Evolutionary conservation across 2,113 vertebrate genomes (phyloP).

Genomic region (Suricata suricatta): DNA sequence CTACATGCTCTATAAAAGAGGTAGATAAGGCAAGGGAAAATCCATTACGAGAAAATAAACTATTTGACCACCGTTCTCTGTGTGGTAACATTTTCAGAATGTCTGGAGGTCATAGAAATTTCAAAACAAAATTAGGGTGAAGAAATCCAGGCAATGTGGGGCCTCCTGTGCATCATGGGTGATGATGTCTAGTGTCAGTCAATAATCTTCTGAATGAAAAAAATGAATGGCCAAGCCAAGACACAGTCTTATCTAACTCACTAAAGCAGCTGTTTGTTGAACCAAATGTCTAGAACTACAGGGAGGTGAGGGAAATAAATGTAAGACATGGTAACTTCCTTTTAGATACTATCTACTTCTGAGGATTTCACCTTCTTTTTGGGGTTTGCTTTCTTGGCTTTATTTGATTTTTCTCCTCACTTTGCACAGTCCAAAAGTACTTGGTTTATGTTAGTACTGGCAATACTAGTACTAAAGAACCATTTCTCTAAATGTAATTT

Average conservation of each 20-base stretch:
- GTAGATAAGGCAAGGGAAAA: conserved; percentile 9
- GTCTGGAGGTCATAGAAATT: conserved; percentile 18
- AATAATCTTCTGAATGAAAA: conserved; percentile 5
- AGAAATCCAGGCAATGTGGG: neutral
- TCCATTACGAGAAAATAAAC: neutral
- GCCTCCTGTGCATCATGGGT: neutral
- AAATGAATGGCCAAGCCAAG: neutral
- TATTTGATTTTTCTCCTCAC: neutral
- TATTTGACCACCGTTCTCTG: neutral
- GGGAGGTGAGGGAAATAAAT: neutral
- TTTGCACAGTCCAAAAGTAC: neutral
- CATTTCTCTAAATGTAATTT: neutral
- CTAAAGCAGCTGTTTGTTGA: neutral
- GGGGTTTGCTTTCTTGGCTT: neutral
- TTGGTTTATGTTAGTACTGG: neutral
- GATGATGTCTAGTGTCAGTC: neutral
- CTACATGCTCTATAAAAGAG: conserved; percentile 21
- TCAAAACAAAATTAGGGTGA: conserved; percentile 30
- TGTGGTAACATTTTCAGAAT: neutral
- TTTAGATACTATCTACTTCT: neutral
- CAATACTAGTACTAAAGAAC: neutral
- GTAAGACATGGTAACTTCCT: neutral
- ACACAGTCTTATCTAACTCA: neutral
- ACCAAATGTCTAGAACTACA: neutral
- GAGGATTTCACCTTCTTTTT: conserved; percentile 24